Conservation (phyloP, 2,888 invertebrate genomes). For the Cistogaster globosa region DNA sequence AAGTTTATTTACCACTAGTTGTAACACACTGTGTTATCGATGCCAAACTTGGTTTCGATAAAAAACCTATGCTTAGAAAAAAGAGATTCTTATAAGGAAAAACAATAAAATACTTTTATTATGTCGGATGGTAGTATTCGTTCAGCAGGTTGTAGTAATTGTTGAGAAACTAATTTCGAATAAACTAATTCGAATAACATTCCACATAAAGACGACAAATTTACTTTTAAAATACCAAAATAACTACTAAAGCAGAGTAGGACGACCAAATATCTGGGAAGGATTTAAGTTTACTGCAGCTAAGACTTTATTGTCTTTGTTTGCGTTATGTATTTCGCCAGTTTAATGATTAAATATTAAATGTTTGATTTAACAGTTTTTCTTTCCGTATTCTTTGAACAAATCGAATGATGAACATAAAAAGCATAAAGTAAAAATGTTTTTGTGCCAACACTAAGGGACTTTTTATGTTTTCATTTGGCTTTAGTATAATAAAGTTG, state of each 20-base stretch:
- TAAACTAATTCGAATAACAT: slow-evolving; percentile 63
- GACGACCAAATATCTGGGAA: not conserved
- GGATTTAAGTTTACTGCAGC: not conserved
- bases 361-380: slow-evolving; percentile 56
- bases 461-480: not conserved
- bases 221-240: slow-evolving; percentile 45
- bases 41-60: too few relatives aligned
- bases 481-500: slow-evolving; percentile 56
- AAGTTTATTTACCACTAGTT: too few relatives aligned
- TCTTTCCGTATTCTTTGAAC: not conserved
- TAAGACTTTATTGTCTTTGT: not conserved
- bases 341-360: slow-evolving; percentile 53
- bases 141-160: slow-evolving; percentile 12
- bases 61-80: too few relatives aligned
- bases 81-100: too few relatives aligned
- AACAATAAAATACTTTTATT: too few relatives aligned
- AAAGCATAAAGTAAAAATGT: not conserved
- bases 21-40: too few relatives aligned
- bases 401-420: not conserved
- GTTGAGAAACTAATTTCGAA: slow-evolving; percentile 63
- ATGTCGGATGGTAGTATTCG: too few relatives aligned
- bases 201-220: slow-evolving; percentile 54
- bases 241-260: not conserved
- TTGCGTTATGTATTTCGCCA: not conserved
- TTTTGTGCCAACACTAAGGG: slow-evolving; percentile 33